A percentile compares a stretch with the other conserved stretches of the same genome.
These are phyloP conservation scores for Spodoptera litura DNA, from an alignment of 1,140 invertebrate species.

Conservation along the genomic window DNA sequence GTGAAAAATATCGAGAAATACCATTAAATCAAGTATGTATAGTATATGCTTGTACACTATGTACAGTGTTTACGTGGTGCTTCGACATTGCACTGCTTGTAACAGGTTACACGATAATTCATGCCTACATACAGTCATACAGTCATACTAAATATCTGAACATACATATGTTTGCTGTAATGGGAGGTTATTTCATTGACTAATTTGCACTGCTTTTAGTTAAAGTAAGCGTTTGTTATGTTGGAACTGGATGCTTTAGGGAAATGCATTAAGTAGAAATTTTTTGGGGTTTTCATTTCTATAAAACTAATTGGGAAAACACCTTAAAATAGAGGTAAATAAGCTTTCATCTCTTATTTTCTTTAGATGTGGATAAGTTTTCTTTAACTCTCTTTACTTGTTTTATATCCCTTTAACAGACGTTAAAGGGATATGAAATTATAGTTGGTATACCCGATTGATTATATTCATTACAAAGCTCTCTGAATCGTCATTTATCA, in stretches of 20 bases:
- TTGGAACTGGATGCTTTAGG: not conserved
- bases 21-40: not conserved
- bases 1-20: not conserved
- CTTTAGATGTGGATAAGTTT: too few relatives aligned
- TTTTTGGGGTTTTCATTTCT: too few relatives aligned
- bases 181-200: slow-evolving; percentile 16
- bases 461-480: too few relatives aligned
- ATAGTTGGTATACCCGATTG: too few relatives aligned
- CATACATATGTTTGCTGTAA: not conserved
- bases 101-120: not conserved
- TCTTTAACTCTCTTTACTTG: too few relatives aligned
- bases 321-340: too few relatives aligned
- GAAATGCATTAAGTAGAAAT: too few relatives aligned
- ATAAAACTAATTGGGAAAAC: too few relatives aligned
- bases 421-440: too few relatives aligned
- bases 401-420: too few relatives aligned
- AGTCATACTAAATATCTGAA: not conserved
- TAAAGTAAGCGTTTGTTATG: not conserved
- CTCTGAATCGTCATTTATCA: too few relatives aligned
- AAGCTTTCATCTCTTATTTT: too few relatives aligned
- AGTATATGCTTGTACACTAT: not conserved
- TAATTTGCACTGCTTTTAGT: slow-evolving; percentile 13
- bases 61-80: not conserved
- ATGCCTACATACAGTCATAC: not conserved
- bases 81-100: slow-evolving; percentile 1